Conservation (phyloP, 2,888 invertebrate species). For the Eugnorisma glareosa region DNA sequence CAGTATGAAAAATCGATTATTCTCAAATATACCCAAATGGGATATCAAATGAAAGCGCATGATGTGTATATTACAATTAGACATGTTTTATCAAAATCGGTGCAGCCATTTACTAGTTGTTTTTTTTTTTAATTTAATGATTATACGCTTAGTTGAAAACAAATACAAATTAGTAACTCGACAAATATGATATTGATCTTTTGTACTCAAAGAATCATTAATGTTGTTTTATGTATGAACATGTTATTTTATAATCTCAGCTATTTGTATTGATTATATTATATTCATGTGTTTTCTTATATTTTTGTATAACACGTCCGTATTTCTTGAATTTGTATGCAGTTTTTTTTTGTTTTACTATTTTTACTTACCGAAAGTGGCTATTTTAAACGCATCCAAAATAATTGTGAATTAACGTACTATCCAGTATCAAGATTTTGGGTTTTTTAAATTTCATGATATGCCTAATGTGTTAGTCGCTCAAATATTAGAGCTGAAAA, state of each 20-base stretch:
- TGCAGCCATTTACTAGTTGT: too few species aligned
- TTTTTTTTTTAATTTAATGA: too few species aligned
- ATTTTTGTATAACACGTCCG: constrained; percentile 4
- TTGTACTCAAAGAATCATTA: background rate
- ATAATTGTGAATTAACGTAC: background rate
- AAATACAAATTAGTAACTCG: background rate
- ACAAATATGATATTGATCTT: constrained; percentile 5
- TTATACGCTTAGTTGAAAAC: background rate
- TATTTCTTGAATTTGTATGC: constrained; percentile 22
- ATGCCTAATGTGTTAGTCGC: background rate
- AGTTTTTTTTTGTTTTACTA: background rate
- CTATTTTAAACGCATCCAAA: background rate
- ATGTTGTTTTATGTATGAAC: background rate
- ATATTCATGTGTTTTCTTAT: constrained; percentile 10
- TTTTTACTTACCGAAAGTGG: background rate
- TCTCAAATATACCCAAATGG: too few species aligned
- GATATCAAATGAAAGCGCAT: too few species aligned
- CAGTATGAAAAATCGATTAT: too few species aligned
- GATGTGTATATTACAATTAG: too few species aligned
- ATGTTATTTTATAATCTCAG: background rate
- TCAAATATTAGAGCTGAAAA: constrained; percentile 9
- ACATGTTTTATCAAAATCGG: too few species aligned
- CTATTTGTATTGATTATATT: constrained; percentile 29
- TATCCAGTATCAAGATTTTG: background rate
- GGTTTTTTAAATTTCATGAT: background rate